phyloP scores from a whole-genome alignment of 2,888 invertebrate genomes.

The Spilarctia lutea region DNA sequence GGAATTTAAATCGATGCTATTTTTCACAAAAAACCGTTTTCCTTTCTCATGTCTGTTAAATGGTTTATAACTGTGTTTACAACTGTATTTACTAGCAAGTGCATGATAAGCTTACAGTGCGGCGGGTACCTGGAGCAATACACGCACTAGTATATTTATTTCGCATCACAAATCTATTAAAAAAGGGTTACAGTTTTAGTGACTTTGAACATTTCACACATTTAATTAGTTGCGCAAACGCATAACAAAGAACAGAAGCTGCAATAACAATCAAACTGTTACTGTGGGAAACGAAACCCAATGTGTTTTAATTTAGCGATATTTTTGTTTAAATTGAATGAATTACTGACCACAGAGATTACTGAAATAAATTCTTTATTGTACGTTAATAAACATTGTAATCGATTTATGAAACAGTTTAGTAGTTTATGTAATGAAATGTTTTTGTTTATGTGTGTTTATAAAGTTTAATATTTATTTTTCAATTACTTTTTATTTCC shows the following conservation, averaged over 20 bases:
- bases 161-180: not conserved
- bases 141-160: not conserved
- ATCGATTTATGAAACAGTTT: not conserved
- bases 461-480: not conserved
- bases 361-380: not conserved
- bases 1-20: not conserved
- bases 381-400: not conserved
- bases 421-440: no score
- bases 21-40: no score
- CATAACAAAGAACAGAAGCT: constrained; percentile 1
- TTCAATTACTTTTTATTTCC: not conserved
- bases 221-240: not conserved
- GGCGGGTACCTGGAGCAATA: not conserved
- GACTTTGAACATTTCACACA: constrained; percentile 1
- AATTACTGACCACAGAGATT: not conserved
- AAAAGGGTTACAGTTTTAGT: not conserved
- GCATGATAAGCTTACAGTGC: not conserved
- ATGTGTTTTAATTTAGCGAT: not conserved
- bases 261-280: not conserved
- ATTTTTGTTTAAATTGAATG: not conserved
- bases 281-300: not conserved
- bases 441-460: no score
- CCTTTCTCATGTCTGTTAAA: no score
- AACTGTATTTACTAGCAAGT: not conserved
- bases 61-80: not conserved